A percentile compares a stretch with the other conserved stretches of the same genome.
These are phyloP conservation scores for Alces alces DNA, from an alignment of 2,113 vertebrate species.

Conservation along the genomic window DNA sequence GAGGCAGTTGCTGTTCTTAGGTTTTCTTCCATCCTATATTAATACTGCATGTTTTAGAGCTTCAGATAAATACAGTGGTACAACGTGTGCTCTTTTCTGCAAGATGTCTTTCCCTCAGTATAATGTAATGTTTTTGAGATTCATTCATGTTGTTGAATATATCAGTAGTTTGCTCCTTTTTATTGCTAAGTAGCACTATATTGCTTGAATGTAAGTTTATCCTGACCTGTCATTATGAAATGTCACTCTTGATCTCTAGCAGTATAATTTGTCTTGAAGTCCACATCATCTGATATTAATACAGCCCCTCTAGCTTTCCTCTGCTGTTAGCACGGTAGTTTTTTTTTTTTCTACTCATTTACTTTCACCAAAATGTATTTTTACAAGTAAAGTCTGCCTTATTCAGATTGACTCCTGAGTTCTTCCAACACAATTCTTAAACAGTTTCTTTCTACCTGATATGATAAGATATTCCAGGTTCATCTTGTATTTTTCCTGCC, in stretches of 20 bases:
- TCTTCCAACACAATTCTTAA: neutral
- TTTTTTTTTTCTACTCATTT: neutral
- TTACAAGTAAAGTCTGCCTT: neutral
- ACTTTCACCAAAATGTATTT: neutral
- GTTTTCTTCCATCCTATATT: neutral
- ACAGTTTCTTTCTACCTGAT: neutral
- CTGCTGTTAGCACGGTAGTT: neutral
- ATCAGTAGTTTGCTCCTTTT: neutral
- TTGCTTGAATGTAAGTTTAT: neutral
- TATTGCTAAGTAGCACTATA: neutral
- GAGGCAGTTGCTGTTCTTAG: neutral
- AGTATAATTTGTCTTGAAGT: neutral
- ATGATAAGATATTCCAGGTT: neutral
- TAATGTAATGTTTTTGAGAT: neutral
- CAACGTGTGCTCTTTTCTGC: neutral
- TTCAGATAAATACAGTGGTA: neutral
- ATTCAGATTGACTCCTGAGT: neutral
- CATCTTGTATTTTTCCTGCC: neutral
- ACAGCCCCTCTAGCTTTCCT: neutral
- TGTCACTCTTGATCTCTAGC: neutral
- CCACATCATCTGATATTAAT: neutral
- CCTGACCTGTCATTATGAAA: neutral
- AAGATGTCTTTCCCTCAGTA: neutral
- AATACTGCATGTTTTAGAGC: neutral
- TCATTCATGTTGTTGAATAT: neutral